A percentile compares a stretch with the other conserved stretches of the same genome.
These are phyloP conservation scores for Leptodirus hochenwartii DNA, from an alignment of 2,888 invertebrate species.

Conservation along the genomic window DNA sequence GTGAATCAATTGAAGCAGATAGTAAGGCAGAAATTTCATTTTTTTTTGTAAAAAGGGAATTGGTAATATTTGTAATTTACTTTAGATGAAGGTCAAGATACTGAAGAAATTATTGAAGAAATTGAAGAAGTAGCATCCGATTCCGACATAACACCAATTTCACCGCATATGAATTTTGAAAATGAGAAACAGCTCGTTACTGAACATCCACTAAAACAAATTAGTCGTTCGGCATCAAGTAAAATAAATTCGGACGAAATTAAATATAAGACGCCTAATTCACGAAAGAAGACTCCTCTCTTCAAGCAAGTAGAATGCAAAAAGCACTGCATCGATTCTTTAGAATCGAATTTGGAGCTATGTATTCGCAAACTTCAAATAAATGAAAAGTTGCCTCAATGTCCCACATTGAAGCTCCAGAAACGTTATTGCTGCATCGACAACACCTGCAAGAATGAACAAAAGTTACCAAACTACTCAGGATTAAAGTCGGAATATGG, in stretches of 20 bases:
- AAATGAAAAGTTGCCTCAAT: constrained; percentile 19
- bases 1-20: too few species aligned
- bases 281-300: too few species aligned
- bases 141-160: too few species aligned
- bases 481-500: constrained; percentile 36
- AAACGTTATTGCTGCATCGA: constrained; percentile 25
- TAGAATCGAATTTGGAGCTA: constrained; percentile 21
- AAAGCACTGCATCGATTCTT: constrained; percentile 24
- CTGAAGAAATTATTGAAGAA: constrained; percentile 7
- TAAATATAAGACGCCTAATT: too few species aligned
- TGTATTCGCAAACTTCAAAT: constrained; percentile 21
- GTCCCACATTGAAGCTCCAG: constrained; percentile 23
- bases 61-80: constrained; percentile 12
- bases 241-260: too few species aligned
- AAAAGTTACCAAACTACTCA: constrained; percentile 30
- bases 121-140: too few species aligned
- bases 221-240: too few species aligned
- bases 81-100: constrained; percentile 15
- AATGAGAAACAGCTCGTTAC: too few species aligned
- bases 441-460: constrained; percentile 22
- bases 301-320: constrained; percentile 24
- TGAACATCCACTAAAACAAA: too few species aligned
- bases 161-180: too few species aligned
- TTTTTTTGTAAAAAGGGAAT: too few species aligned
- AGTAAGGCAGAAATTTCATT: too few species aligned